phyloP scores from a whole-genome alignment of 2,888 invertebrate genomes.

The Hemicrepidius hirtus region DNA sequence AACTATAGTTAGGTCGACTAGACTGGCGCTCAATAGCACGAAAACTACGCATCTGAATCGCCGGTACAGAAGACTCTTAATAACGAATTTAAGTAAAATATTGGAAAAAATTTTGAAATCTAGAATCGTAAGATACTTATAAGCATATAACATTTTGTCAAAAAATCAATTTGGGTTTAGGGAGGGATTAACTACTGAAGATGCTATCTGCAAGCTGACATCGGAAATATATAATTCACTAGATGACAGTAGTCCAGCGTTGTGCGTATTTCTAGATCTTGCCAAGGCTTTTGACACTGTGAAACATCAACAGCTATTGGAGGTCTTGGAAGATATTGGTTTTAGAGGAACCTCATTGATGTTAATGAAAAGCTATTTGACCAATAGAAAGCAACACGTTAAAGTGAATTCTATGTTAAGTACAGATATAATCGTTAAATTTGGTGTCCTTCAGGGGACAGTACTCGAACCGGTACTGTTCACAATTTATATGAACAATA shows the following conservation, averaged over 20 bases:
- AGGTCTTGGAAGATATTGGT: neutral
- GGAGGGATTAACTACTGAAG: neutral
- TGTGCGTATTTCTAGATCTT: neutral
- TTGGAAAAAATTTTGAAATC: neutral
- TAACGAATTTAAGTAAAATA: neutral
- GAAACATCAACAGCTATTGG: neutral
- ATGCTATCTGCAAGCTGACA: neutral
- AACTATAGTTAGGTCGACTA: too few species aligned
- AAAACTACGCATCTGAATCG: too few species aligned
- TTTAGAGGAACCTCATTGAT: neutral
- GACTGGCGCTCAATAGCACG: too few species aligned
- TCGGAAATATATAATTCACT: neutral
- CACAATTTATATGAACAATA: too few species aligned
- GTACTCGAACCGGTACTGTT: too few species aligned
- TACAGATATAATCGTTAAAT: too few species aligned
- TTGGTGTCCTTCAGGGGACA: too few species aligned
- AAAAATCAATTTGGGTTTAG: neutral
- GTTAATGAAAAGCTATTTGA: neutral
- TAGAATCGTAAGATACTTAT: neutral
- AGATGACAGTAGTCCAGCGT: neutral
- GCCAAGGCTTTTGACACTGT: conserved; percentile 5
- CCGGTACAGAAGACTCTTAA: too few species aligned
- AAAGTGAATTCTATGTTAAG: too few species aligned
- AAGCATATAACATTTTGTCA: neutral
- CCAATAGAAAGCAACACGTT: neutral